Evolutionary conservation across 30 jellyfish, hydroid and myxozoan species (phyloP).

Genomic region (Pelagia noctiluca): DNA sequence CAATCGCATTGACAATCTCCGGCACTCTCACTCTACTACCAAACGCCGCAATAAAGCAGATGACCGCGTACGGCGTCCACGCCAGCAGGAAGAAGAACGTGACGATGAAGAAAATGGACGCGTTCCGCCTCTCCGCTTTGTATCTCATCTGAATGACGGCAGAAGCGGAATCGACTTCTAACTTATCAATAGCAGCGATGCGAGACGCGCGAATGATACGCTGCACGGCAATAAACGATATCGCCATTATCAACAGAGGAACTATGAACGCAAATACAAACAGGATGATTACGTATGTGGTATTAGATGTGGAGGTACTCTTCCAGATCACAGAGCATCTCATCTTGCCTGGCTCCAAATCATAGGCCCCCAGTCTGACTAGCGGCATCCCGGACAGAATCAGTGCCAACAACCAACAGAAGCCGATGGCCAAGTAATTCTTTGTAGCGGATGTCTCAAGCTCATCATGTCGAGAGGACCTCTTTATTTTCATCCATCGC

Average conservation of each 20-base stretch:
- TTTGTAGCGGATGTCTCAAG: not conserved
- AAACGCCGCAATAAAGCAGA: conserved; percentile 30
- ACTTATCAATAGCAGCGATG: not conserved
- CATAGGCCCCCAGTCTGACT: conserved; percentile 47
- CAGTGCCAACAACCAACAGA: conserved; percentile 40
- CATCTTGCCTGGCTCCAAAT: conserved; percentile 19
- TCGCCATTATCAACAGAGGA: conserved; percentile 29
- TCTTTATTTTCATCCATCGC: conserved; percentile 34
- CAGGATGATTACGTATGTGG: conserved; percentile 34
- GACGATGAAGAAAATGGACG: conserved; percentile 41
- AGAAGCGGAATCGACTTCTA: not conserved
- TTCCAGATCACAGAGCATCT: conserved; percentile 64
- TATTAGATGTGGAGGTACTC: not conserved
- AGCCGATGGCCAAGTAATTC: not conserved
- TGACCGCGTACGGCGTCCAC: conserved; percentile 71
- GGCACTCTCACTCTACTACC: not conserved
- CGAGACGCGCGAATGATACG: conserved; percentile 31
- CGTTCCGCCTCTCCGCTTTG: conserved; percentile 61
- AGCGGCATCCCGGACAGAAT: conserved; percentile 42
- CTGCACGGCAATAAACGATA: conserved; percentile 27
- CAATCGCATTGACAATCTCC: conserved; percentile 15
- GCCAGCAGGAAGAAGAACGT: conserved; percentile 45
- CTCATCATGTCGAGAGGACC: not conserved
- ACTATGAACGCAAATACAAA: conserved; percentile 25
- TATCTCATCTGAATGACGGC: conserved; percentile 10